Evolutionary conservation across 2,888 invertebrate species (phyloP).

Genomic region (Ceriagrion tenellum): DNA sequence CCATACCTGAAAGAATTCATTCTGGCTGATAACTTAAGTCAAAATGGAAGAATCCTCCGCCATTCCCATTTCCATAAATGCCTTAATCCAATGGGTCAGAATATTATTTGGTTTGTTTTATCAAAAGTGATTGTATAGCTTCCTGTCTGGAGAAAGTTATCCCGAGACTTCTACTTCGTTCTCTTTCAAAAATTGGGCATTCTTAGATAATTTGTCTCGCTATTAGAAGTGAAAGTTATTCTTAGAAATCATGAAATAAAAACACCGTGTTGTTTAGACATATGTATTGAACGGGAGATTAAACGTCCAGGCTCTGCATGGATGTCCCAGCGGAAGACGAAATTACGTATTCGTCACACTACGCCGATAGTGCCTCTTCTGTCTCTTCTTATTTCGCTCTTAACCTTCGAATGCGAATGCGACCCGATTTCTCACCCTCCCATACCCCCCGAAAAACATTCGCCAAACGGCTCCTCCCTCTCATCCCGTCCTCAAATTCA

Average conservation of each 20-base stretch:
- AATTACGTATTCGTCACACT: background rate
- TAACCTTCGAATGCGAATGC: conserved; percentile 22
- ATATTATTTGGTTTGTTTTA: no score
- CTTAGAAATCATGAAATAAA: background rate
- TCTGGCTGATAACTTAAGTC: no score
- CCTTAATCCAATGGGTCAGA: no score
- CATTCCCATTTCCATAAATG: no score
- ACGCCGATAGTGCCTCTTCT: background rate
- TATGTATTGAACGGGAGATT: background rate
- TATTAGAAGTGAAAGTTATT: background rate
- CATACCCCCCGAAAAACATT: no score
- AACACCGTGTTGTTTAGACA: background rate
- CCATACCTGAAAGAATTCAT: no score
- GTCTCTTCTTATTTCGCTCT: background rate
- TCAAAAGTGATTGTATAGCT: no score
- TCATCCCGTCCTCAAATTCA: background rate
- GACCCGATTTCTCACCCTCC: background rate
- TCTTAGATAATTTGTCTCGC: background rate
- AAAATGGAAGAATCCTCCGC: no score
- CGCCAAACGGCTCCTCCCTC: background rate
- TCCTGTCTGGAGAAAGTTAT: background rate
- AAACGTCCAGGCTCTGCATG: background rate
- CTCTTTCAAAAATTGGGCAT: background rate
- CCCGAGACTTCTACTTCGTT: background rate
- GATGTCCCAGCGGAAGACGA: background rate